Base-by-base conservation (phyloP, 2,888 invertebrate species). In the Diadegma fenestrale region DNA sequence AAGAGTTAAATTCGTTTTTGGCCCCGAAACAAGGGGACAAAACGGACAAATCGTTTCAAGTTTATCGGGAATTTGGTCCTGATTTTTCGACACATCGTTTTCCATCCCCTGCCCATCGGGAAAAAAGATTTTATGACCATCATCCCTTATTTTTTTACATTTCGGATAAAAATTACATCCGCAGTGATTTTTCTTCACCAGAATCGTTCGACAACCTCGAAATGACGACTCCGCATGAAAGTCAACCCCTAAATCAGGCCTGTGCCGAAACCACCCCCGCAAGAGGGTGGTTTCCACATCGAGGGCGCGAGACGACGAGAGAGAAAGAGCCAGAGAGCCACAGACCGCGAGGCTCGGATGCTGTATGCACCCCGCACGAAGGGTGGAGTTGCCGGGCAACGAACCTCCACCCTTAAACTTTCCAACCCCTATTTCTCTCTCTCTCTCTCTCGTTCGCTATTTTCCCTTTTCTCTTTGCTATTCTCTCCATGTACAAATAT, bases 341-440 rank as follows among this genome's bases (percentile, higher is more conserved):
- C 54, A 77, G 76, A 41, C 68, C 69, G 69, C 68, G 45, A 77
- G 41, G 73, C 78, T 68, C 58, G 78, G 82, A 83, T 83, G 82
- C 78, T 83, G 81, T 17, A 68, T 61, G 66, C 66, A 64, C 69
- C 69, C 61, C 69, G 37, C 61, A 10, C 66, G 12, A 58, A 88
- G 89, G 90, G 89, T 87, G 88, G 87, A 88, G 93, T 93, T 93
- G 93, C 93, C 89, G 91, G 88, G 93, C 93, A 93, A 93, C 93
- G 89, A 88, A 87, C 90, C 90, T 92, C 93, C 91, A 93, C 92
- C 93, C 93, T 92, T 91, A 90, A 93, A 91, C 91, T 90, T 89
- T 88, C 89, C 88, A 89, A 68, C 89, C 89, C 88, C 89, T 87
- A 54, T 85, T 72, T 86, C 87, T 54, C 37, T 58, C 66, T 66